These are phyloP conservation scores for Lepidotrigona ventralis DNA, from an alignment of 1,140 invertebrate genomes.

Conservation along the genomic window DNA sequence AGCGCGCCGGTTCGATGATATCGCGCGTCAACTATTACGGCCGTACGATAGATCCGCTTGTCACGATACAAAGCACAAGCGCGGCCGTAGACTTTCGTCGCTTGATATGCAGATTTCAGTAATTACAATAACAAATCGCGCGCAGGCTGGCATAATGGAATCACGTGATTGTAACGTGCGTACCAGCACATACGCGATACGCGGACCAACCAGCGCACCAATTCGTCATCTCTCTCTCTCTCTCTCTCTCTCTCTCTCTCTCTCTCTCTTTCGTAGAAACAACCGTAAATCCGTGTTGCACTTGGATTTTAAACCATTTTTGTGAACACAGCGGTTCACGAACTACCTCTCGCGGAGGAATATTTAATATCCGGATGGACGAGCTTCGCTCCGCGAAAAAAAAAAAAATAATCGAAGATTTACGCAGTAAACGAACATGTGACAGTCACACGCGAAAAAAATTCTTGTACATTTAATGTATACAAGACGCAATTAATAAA, in stretches of 20 bases:
- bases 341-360: no score
- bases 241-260: neutral
- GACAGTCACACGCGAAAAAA: no score
- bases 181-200: slow-evolving; percentile 57
- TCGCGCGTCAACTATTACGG: slow-evolving; percentile 41
- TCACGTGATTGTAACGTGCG: slow-evolving; percentile 65
- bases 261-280: neutral
- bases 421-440: no score
- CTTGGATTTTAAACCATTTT: no score
- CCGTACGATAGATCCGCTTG: slow-evolving; percentile 35
- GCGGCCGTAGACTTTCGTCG: slow-evolving; percentile 57
- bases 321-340: no score
- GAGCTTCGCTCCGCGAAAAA: no score
- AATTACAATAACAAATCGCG: slow-evolving; percentile 70
- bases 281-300: no score
- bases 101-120: slow-evolving; percentile 68
- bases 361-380: no score
- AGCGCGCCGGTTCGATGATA: slow-evolving; percentile 19
- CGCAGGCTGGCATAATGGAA: slow-evolving; percentile 57
- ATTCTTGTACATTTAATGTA: no score
- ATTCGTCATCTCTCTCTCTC: neutral
- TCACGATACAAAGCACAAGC: slow-evolving; percentile 34
- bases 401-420: no score
- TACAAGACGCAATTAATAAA: no score
- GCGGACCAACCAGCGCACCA: slow-evolving; percentile 32